Percentiles rank a stretch among this genome's conserved stretches.
Conservation (phyloP, 2,113 vertebrate species). For the Xenopus tropicalis region UCB_Xtro_10.0 CM004444.2:98979501-98980000, state of each 20-base stretch:
- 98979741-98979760: constrained; percentile 81
- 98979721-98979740: constrained; percentile 30
- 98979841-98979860: constrained; percentile 94
- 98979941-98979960: constrained; percentile 91
- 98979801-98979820: constrained; percentile 75
- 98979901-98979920: constrained; percentile 88
- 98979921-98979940: constrained; percentile 86
- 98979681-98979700: constrained; percentile 59
- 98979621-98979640: constrained; percentile 54
- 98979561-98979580: constrained; percentile 27
- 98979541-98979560: constrained; percentile 43
- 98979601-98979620: constrained; percentile 67
- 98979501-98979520: constrained; percentile 47
- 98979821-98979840: constrained; percentile 70
- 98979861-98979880: constrained; percentile 81
- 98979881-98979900: constrained; percentile 84
- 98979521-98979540: constrained; percentile 45
- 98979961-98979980: constrained; percentile 91
- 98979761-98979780: constrained; percentile 67
- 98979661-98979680: constrained; percentile 74
- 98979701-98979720: background rate
- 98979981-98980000: constrained; percentile 85
- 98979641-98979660: constrained; percentile 64
- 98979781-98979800: constrained; percentile 82
- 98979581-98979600: constrained; percentile 69